A percentile compares a stretch with the other conserved stretches of the same genome.
These are phyloP conservation scores for Aleiodes sp. DNA, from an alignment of 1,140 invertebrate genomes.

Conservation along the genomic window DNA sequence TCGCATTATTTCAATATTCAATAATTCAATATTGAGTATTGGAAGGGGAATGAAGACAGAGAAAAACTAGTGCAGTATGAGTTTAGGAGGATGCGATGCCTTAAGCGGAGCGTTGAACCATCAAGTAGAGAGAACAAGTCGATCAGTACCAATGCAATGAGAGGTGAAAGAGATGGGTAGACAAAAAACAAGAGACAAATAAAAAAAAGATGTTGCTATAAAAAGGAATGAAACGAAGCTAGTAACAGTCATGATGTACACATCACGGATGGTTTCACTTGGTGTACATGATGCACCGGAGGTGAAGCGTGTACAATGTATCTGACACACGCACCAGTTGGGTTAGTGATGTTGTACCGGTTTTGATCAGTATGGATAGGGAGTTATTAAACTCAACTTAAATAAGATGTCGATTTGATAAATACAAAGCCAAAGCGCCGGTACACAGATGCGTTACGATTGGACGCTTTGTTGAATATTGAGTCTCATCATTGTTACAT, in stretches of 20 bases:
- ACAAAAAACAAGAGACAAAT: neutral
- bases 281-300: constrained; percentile 12
- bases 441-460: constrained; percentile 15
- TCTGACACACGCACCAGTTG: constrained; percentile 1
- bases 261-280: constrained; percentile 16
- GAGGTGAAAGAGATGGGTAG: neutral
- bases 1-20: too few relatives aligned
- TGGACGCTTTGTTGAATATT: neutral
- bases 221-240: neutral
- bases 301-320: constrained; percentile 18
- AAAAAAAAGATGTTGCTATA: constrained; percentile 11
- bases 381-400: constrained; percentile 22
- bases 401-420: constrained; percentile 17
- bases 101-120: constrained; percentile 13
- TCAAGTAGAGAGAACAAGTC: neutral
- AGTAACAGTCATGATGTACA: neutral
- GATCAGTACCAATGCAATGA: neutral
- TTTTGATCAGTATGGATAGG: constrained; percentile 18
- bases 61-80: too few relatives aligned
- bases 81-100: neutral
- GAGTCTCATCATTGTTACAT: neutral
- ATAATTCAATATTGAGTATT: too few relatives aligned
- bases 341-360: constrained; percentile 13
- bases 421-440: neutral
- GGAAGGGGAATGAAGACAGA: too few relatives aligned